Base-by-base conservation (phyloP, 2,113 vertebrate genomes). In the Varanus komodoensis region DNA sequence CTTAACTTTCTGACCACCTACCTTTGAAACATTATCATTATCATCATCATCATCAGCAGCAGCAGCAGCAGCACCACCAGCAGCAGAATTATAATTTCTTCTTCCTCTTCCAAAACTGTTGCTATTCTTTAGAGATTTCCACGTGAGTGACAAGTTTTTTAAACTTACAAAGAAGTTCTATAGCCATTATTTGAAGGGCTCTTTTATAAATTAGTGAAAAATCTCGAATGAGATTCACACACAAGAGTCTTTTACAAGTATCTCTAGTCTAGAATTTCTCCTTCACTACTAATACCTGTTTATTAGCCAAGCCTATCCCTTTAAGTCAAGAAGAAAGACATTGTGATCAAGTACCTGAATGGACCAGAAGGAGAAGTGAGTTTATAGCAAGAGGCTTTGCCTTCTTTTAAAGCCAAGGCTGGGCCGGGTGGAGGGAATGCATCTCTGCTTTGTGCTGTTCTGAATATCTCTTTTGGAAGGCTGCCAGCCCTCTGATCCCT, bases 401-500 rank as follows among this genome's bases (percentile, higher is more conserved):
- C 69, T 90, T 87, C 87, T 89, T 93, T 92, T 89, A 95, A 94
- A 92, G 80, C 88, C 69, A 21, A n/a, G 6, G 52, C 57, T 82
- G 68, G 6, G 77, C 67, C 25, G n/a, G 64, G 7, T 44, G 34
- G 34, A 90, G 87, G 74, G 82, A 34, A 82, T 77, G 38, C 57
- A 82, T 34, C 44, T 71, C 38, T 87, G 69, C 79, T 80, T 32
- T 32, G 6, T 81, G 50, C 71, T 91, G 92, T 67, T 82, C 90
- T 89, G 81, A 91, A 34, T 69, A 57, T 94, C 86, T 87, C 6
- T 54, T 23, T 93, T 96, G 95, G 95, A 95, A 94, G 91, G 87
- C 85, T 90, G 92, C 95, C 95, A 95, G 11, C 54, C 48, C 74
- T 93, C 90, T 91, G 91, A 95, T 95, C 79, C 74, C 64, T 95